These are phyloP conservation scores for Lagopus muta DNA, from an alignment of 2,113 vertebrate genomes.

Conservation along the genomic window DNA sequence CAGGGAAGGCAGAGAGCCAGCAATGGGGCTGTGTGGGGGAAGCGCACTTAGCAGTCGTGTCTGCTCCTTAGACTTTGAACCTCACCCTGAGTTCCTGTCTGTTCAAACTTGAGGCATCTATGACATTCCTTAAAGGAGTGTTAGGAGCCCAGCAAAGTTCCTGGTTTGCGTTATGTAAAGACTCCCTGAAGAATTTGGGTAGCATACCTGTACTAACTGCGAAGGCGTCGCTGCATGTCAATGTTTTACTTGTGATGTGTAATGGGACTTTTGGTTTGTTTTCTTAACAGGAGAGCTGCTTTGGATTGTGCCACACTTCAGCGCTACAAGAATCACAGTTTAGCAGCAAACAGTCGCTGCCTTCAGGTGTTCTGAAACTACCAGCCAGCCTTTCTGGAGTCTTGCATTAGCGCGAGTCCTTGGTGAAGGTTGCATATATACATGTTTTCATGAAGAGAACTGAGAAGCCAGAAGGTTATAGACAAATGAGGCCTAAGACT, in stretches of 20 bases:
- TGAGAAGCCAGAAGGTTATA: constrained; percentile 96
- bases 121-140: not conserved
- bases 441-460: constrained; percentile 98
- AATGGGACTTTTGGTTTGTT: not conserved
- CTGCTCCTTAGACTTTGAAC: not conserved
- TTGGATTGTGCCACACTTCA: constrained; percentile 6
- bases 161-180: not conserved
- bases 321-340: not conserved
- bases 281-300: constrained; percentile 52
- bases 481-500: constrained; percentile 99
- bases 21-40: no score
- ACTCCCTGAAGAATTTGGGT: not conserved
- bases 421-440: constrained; percentile 78
- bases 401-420: constrained; percentile 63
- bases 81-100: not conserved
- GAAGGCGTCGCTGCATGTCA: not conserved
- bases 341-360: not conserved
- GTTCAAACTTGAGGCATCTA: not conserved
- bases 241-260: not conserved
- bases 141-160: not conserved
- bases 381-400: constrained; percentile 35
- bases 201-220: not conserved
- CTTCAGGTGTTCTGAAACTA: constrained; percentile 27
- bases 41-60: rapidly evolving
- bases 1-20: not conserved